Evolutionary conservation across 1,140 invertebrate species (phyloP), one percentile per base, ranked within the genome.

Genomic region (Zaprionus ghesquierei): DNA sequence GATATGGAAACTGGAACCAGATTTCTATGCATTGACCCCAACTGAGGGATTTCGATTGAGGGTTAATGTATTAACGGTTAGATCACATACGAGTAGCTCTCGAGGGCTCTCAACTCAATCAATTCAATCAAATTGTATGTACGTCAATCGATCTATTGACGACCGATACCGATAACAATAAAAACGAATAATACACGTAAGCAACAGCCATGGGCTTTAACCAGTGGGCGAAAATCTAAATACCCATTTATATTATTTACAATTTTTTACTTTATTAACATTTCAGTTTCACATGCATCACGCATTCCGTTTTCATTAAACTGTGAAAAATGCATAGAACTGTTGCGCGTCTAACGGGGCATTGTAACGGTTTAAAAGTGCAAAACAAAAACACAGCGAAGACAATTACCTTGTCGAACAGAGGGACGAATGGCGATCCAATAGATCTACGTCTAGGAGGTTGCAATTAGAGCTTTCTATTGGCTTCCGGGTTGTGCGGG

Each of bases 61-160:
- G 66, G 66, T 86, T 87, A 87, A 78, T 75, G 63, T 60, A 66
- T 85, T 85, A 85, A 81, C 81, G 62, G 55, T 46, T 51, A 58
- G 62, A 66, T 59, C 49, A 69, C 35, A 54, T 35, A 3, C 41
- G 18, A 58, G 18, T 31, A n/a, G 3, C 22, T 46, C 46, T 77
- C 25, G 62, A 86, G 81, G 62, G 77, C 63, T 81, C 74, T 84
- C 69, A 64, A 53, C 59, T 63, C 58, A 75, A 60, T 53, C 73
- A 84, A 86, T 85, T 86, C 60, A 41, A 62, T 75, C 64, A 25
- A 79, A 76, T 69, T 51, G 60, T 50, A 59, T 66, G 50, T 75
- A 79, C 80, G 81, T 80, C 78, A 81, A 79, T 76, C 62, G 20
- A 64, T 46, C 59, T n/a, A 41, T 38, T 56, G 53, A 44, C 44